Evolutionary conservation across 2,113 vertebrate species (phyloP), one percentile per base, ranked within the genome.

Genomic region (Chlamydotis undulata): DNA sequence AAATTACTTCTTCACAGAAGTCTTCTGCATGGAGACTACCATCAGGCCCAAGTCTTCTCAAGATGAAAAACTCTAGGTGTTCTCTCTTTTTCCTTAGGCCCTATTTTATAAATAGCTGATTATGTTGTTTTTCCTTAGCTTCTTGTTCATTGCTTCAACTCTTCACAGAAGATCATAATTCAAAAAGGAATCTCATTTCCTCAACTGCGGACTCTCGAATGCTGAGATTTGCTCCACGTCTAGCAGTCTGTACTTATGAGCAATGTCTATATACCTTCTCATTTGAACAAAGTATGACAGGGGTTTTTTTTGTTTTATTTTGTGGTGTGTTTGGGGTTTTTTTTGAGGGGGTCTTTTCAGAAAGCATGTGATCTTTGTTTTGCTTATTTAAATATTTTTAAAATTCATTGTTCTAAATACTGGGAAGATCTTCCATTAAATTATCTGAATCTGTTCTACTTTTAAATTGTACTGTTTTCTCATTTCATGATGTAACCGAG

Each of bases 321-420:
- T 56, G 0, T 1, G 0, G 7, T 63, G 56, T n/a, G 5, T 1
- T 53, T 39, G 22, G 3, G 12, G 2, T 39, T 35, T 37, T 29
- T 29, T 35, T 31, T 21, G 23, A 7, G 22, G 39, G 8, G 2
- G 10, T 25, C 4, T 53, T 15, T 68, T 64, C 49, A 57, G 33
- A 60, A 26, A 49, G 73, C 45, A 47, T 0, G 0, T 8, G 0
- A 10, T 59, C 2, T 67, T 55, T 23, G 2, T 25, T 56, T 56
- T 45, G 35, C 28, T 49, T 61, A 41, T 41, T 37, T 29, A 57
- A 37, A 31, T 39, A n/a, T 31, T 70, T 53, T 65, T n/a, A 56
- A 47, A 52, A 11, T 26, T 91, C 33, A 8, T 52, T 65, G 3
- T 65, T 47, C 8, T 65, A 70, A 9, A 33, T 47, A 7, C 12